phyloP scores from a whole-genome alignment of 92 coral and sea anemone species.

The Chrysogorgia sp. region DNA sequence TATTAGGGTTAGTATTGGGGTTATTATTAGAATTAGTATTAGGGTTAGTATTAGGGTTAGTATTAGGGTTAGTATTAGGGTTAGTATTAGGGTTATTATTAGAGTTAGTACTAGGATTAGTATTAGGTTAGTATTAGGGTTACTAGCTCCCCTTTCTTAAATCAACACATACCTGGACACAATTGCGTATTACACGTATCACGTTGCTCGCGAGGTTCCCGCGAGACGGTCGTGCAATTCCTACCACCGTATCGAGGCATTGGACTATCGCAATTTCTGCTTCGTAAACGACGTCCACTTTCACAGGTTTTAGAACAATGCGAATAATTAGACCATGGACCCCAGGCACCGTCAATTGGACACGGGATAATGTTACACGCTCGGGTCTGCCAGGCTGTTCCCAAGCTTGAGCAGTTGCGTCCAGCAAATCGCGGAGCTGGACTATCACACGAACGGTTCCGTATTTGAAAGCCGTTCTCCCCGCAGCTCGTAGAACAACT shows the following conservation, averaged over 20 bases:
- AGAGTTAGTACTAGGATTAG: too few species aligned
- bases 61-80: too few species aligned
- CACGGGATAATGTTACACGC: conserved; percentile 72
- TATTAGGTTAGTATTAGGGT: too few species aligned
- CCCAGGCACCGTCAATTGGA: conserved; percentile 81
- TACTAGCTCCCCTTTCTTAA: neutral
- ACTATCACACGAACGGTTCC: conserved; percentile 71
- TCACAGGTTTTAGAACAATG: conserved; percentile 78
- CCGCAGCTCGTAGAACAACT: conserved; percentile 76
- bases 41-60: too few species aligned
- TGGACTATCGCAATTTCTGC: conserved; percentile 74
- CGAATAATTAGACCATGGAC: conserved; percentile 67
- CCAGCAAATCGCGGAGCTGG: conserved; percentile 64
- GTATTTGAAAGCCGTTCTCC: conserved; percentile 51
- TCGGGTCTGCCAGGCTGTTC: conserved; percentile 49
- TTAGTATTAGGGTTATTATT: too few species aligned
- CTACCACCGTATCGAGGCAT: conserved; percentile 73
- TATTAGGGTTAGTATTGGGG: too few species aligned
- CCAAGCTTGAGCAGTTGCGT: conserved; percentile 54
- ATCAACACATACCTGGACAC: conserved; percentile 40
- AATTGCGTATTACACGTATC: conserved; percentile 27
- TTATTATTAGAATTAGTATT: too few species aligned
- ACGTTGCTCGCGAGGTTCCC: conserved; percentile 4
- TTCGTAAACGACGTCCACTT: conserved; percentile 59
- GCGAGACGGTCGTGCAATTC: conserved; percentile 54